Conservation (phyloP, 1,140 invertebrate genomes). For the Aphis craccivora region DNA sequence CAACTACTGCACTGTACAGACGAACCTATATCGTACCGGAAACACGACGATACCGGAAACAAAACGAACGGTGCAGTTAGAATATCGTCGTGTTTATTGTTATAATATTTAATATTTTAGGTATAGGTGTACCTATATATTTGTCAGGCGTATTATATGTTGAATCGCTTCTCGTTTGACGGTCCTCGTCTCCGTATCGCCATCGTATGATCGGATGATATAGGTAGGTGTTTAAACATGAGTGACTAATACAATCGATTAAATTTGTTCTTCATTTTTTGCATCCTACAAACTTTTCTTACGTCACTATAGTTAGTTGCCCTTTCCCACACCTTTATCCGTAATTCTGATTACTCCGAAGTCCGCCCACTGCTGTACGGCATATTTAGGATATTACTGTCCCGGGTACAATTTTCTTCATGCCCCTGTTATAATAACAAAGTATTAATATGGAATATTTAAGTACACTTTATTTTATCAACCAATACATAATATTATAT, state of each 20-base stretch:
- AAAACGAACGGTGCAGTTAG: background rate
- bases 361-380: too few species aligned
- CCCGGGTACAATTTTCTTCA: background rate
- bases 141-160: background rate
- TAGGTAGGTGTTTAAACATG: background rate
- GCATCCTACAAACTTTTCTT: too few species aligned
- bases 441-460: too few species aligned
- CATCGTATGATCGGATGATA: background rate
- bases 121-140: too few species aligned
- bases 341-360: background rate
- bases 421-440: background rate
- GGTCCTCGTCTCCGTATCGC: background rate
- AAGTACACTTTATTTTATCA: too few species aligned
- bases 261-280: background rate
- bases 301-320: background rate
- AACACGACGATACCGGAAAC: background rate
- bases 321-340: background rate
- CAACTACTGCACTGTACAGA: background rate
- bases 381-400: background rate
- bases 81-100: background rate
- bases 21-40: background rate
- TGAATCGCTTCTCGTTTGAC: background rate
- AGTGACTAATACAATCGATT: background rate
- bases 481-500: too few species aligned
- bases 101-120: background rate